Evolutionary conservation across 53 echinoderm and acorn worm species (phyloP), one percentile per base, ranked within the genome.

Genomic region (Holothuria scabra): DNA sequence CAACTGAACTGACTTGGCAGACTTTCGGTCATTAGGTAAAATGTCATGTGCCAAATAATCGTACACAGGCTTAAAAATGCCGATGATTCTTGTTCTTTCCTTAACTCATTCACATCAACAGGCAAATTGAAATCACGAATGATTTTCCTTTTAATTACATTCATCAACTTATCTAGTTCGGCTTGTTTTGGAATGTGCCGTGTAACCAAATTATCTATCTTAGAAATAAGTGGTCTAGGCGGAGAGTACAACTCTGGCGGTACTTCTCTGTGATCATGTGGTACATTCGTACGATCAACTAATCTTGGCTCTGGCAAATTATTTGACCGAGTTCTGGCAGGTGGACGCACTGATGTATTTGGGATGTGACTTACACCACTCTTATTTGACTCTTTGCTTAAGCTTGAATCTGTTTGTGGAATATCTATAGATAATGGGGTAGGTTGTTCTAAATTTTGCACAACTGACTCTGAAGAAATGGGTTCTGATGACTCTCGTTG

Each of bases 61-160:
- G n/a, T 68, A 68, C 12, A 68, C 35, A 26, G 68, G 37, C 41
- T 68, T 68, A 16, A 31, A 22, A 21, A 33, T 21, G 68, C 35
- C 8, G 25, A 28, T 19, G 33, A n/a, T 66, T 66, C 66, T 23
- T 66, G 30, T 66, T 66, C 33, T 32, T 66, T 66, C 28, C 66
- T 30, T 2, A 66, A 66, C 29, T 66, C 66, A 28, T 66, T 30
- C 19, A 66, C 60, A 60, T 60, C 60, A 28, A 19, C 66, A 66
- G 35, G 37, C 35, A 68, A 68, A 68, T 68, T 68, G 16, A 33
- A 68, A 22, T 68, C 68, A 68, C 68, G 44, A 68, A 68, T 68
- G 34, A 68, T 32, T 4, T 68, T 68, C 22, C 6, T 35, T 6
- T 35, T 35, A 35, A 35, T 35, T 3, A 35, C 35, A 35, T 35